phyloP scores from a whole-genome alignment of 2,113 vertebrate genomes.

The Naja naja region DNA sequence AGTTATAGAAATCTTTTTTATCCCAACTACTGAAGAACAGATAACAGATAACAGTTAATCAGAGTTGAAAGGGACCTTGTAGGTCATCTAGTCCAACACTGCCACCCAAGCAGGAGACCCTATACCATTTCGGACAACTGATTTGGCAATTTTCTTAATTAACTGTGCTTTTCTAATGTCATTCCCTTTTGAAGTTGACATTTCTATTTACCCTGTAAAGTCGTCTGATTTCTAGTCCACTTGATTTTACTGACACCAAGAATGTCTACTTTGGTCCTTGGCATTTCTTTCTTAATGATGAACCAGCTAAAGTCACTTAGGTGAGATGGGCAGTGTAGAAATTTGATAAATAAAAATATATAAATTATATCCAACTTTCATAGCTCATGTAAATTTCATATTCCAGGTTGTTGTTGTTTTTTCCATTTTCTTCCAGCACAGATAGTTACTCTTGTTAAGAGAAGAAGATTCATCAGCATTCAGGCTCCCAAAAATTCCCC shows the following conservation, averaged over 20 bases:
- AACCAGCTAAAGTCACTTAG: not conserved
- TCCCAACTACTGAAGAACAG: not conserved
- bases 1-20: not conserved
- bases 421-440: not conserved
- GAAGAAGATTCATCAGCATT: not conserved
- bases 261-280: not conserved
- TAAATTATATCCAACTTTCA: not conserved
- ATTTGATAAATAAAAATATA: not conserved
- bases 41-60: too few relatives aligned
- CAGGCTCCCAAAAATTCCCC: not conserved
- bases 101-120: too few relatives aligned
- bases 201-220: not conserved
- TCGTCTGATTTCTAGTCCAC: not conserved
- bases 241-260: not conserved
- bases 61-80: too few relatives aligned
- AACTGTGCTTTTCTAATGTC: not conserved
- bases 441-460: not conserved
- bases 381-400: not conserved
- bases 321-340: not conserved
- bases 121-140: not conserved
- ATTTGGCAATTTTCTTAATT: not conserved
- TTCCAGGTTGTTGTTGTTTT: not conserved
- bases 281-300: not conserved
- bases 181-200: not conserved
- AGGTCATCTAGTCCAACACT: too few relatives aligned